Percentiles rank a stretch among this genome's conserved stretches.
Conservation (phyloP, 30 jellyfish, hydroid and myxozoan genomes). For the Hydractinia symbiolongicarpus region DNA sequence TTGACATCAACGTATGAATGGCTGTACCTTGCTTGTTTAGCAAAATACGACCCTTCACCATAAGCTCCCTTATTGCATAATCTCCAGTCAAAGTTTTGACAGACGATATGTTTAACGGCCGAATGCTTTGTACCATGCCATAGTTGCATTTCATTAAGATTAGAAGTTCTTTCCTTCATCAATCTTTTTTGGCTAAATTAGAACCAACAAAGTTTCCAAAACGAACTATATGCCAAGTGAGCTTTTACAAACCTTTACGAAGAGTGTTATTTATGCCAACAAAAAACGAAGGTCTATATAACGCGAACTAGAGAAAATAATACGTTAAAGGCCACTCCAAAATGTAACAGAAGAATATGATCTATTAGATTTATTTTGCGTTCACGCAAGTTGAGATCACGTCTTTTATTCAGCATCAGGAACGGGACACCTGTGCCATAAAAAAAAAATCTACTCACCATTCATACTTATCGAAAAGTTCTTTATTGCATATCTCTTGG, state of each 20-base stretch:
- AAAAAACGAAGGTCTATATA: too few relatives aligned
- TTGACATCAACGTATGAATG: neutral
- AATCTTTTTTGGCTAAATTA: neutral
- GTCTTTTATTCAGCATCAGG: too few relatives aligned
- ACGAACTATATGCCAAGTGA: neutral
- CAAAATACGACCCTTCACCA: slow-evolving; percentile 17
- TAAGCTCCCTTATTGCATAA: neutral
- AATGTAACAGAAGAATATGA: too few relatives aligned
- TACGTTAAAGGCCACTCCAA: too few relatives aligned
- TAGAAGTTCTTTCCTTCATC: neutral
- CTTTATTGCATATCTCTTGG: slow-evolving; percentile 13
- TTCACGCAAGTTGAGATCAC: too few relatives aligned
- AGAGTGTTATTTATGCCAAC: too few relatives aligned
- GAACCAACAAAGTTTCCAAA: neutral
- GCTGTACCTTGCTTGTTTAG: slow-evolving; percentile 16
- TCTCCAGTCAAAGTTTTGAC: slow-evolving; percentile 19
- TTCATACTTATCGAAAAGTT: neutral
- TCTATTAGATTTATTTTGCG: too few relatives aligned
- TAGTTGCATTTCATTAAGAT: slow-evolving; percentile 6
- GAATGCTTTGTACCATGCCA: slow-evolving; percentile 17
- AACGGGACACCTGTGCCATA: too few relatives aligned
- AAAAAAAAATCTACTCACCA: neutral
- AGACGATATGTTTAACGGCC: neutral
- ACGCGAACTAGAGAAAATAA: too few relatives aligned
- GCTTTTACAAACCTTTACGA: neutral